A percentile compares a stretch with the other conserved stretches of the same genome.
Evolutionary conservation across 1,140 invertebrate genomes (phyloP).

Genomic region (Phymastichus coffea): DNA sequence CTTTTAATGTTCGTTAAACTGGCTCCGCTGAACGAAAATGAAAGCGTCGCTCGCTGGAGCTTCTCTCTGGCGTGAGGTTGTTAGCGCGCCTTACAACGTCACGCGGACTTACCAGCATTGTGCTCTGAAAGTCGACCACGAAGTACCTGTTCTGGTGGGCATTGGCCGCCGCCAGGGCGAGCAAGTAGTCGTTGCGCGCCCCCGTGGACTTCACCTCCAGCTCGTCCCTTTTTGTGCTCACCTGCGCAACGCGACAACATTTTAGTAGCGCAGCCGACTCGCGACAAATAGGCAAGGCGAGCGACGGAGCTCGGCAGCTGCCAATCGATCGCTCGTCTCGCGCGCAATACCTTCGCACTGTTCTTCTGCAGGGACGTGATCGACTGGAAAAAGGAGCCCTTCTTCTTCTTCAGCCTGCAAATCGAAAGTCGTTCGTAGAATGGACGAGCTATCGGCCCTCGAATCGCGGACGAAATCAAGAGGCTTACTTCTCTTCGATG

Average conservation of each 20-base stretch:
- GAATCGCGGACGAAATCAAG: neutral
- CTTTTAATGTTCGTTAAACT: no score
- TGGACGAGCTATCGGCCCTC: neutral
- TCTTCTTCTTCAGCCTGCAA: constrained; percentile 89
- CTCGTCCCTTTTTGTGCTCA: constrained; percentile 83
- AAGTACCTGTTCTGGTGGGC: constrained; percentile 94
- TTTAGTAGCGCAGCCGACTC: no score
- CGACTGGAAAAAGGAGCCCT: constrained; percentile 93
- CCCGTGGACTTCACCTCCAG: constrained; percentile 93
- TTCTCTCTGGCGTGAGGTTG: no score
- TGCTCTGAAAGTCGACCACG: constrained; percentile 83
- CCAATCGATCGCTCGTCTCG: no score
- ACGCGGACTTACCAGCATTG: constrained; percentile 75
- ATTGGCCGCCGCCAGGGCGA: constrained; percentile 89
- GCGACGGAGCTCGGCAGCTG: no score
- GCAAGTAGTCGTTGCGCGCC: constrained; percentile 91
- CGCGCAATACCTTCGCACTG: constrained; percentile 78
- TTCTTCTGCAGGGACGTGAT: constrained; percentile 94
- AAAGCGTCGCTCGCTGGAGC: no score
- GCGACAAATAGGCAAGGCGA: no score
- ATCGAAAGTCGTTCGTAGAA: no score
- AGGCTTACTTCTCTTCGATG: constrained; percentile 90
- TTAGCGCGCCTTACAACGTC: no score
- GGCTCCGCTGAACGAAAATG: no score
- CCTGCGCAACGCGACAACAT: no score